A percentile compares a stretch with the other conserved stretches of the same genome.
Conservation (phyloP, 2,888 invertebrate genomes). For the Pheosia gnoma region DNA sequence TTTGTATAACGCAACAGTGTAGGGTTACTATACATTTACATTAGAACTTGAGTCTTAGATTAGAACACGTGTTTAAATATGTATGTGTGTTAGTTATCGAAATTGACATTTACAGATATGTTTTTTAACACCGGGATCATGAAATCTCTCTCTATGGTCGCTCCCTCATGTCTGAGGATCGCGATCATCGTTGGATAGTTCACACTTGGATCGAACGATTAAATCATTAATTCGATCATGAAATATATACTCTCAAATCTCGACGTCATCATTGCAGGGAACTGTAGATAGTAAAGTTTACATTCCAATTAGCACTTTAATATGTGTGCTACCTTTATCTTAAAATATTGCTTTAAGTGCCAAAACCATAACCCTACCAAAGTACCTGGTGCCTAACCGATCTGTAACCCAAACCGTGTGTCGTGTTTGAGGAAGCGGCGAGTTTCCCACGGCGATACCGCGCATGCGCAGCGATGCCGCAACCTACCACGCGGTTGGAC, state of each 20-base stretch:
- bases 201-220: no score
- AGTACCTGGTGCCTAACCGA: constrained; percentile 21
- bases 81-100: background rate
- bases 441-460: constrained; percentile 50
- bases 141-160: no score
- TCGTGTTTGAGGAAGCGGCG: constrained; percentile 48
- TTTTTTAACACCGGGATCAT: no score
- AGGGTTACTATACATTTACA: background rate
- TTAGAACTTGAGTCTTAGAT: background rate
- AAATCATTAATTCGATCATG: no score
- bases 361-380: background rate
- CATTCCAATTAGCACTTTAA: no score
- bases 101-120: background rate
- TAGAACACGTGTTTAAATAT: background rate
- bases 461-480: constrained; percentile 37
- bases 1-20: constrained; percentile 8
- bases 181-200: no score
- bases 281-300: no score
- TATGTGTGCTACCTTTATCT: no score
- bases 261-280: no score
- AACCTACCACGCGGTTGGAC: constrained; percentile 29
- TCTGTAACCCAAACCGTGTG: constrained; percentile 37
- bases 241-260: no score
- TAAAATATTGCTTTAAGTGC: background rate
- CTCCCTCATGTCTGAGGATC: no score